Evolutionary conservation across 1,140 invertebrate genomes (phyloP).

Genomic region (Drosophila navojoa): DNA sequence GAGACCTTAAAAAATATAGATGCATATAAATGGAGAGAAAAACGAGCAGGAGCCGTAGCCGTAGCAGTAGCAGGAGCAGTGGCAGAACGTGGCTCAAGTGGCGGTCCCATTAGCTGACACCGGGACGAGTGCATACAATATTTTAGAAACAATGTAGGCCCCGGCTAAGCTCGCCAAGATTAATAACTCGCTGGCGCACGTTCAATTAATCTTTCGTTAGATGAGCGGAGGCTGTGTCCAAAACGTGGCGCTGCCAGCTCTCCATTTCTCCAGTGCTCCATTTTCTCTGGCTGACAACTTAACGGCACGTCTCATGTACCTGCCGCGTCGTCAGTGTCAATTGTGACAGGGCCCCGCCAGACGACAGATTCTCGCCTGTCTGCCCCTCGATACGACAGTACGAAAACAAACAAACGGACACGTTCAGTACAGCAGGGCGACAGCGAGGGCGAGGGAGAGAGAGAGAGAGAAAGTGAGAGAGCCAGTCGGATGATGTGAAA

Average conservation of each 20-base stretch:
- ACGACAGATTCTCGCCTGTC: slow-evolving; percentile 35
- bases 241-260: slow-evolving; percentile 18
- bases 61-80: slow-evolving; percentile 16
- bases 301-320: slow-evolving; percentile 78
- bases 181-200: slow-evolving; percentile 78
- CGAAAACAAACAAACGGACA: slow-evolving; percentile 77
- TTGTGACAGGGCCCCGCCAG: slow-evolving; percentile 72
- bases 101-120: slow-evolving; percentile 76
- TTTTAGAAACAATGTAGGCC: slow-evolving; percentile 73
- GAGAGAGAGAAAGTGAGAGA: background rate
- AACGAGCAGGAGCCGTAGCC: slow-evolving; percentile 16
- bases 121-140: slow-evolving; percentile 61
- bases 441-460: background rate
- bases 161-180: slow-evolving; percentile 74
- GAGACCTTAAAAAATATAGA: slow-evolving; percentile 24
- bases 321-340: slow-evolving; percentile 80
- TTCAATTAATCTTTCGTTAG: slow-evolving; percentile 80
- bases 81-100: slow-evolving; percentile 69
- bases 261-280: slow-evolving; percentile 12
- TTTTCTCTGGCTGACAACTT: slow-evolving; percentile 59
- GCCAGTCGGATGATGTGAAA: slow-evolving; percentile 6
- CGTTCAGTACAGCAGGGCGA: slow-evolving; percentile 26
- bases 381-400: slow-evolving; percentile 15
- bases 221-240: slow-evolving; percentile 14
- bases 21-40: background rate